Base-by-base conservation (phyloP, 1,140 invertebrate species). In the Lepidurus arcticus region DNA sequence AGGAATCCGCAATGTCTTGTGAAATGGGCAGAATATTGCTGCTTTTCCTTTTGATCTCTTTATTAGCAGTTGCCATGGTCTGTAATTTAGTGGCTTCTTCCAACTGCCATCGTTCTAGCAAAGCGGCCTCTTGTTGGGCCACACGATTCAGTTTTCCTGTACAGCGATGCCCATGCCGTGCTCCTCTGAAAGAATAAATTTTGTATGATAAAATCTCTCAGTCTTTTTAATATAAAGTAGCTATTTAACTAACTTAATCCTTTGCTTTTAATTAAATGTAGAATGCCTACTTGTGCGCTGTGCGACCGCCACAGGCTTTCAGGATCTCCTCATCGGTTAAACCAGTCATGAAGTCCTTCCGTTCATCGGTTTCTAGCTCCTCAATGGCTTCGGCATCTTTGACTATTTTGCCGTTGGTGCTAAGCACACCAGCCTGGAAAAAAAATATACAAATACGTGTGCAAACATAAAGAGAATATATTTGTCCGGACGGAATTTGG, bases 241-340 rank as follows among this genome's bases (percentile, higher is more conserved):
- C 78, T 65, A 45, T 42, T 42, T 73, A 24, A 42, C 34, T 21
- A 76, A 76, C 24, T 43, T 13, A 13, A 74, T 42, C 21, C 73
- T 24, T 73, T 16, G 81, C 21, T 44, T 3, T 26, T 21, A 74
- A n/a, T 43, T 9, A 16, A 42, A 80, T 13, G 6, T 26, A n/a
- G 44, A 73, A 74, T 73, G 44, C 86, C 84, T 87, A 90, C 90
- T 94, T 94, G 84, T 95, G 93, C 5, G 90, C 91, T 45, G 93
- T 95, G 82, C 92, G 86, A 7, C 92, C 92, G 74, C 88, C 90
- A 85, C 93, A 94, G 8, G 90, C 89, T 75, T 88, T 89, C 84
- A 94, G 92, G 34, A 94, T 84, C 81, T 94, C 89, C 81, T 94
- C 92, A 85, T 94, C 93, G 11, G 90, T 90, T 79, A 92, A 78